Conservation (phyloP, 2,113 vertebrate genomes). For the human region DNA sequence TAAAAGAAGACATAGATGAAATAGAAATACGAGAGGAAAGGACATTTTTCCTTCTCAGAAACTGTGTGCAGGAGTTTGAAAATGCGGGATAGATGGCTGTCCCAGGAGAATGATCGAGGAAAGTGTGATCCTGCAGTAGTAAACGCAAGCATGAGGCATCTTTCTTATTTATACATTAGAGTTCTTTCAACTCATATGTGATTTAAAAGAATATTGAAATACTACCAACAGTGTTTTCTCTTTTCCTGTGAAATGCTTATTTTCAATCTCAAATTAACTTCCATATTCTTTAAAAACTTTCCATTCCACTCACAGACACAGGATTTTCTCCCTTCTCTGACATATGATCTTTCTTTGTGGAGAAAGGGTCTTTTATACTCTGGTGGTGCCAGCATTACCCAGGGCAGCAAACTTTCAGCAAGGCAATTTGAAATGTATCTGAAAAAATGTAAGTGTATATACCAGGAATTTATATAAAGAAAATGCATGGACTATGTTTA, state of each 20-base stretch:
- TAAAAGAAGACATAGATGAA: neutral
- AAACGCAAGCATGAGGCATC: neutral
- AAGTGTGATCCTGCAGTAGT: too few species aligned
- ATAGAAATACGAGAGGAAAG: neutral
- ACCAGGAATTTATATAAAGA: neutral
- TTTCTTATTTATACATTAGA: neutral
- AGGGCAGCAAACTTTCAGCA: neutral
- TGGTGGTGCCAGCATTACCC: neutral
- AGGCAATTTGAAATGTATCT: neutral
- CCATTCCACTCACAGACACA: neutral
- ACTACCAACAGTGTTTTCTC: neutral
- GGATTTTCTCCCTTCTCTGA: neutral
- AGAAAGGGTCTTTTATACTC: neutral
- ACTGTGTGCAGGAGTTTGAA: neutral
- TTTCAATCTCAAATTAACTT: neutral
- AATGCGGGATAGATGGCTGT: neutral
- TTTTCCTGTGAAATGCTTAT: neutral
- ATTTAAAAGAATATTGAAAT: neutral
- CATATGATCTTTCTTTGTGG: neutral
- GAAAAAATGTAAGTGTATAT: neutral
- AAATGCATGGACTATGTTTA: neutral
- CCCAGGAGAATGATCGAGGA: neutral
- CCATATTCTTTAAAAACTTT: neutral
- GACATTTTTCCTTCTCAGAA: neutral
- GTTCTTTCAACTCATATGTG: neutral